Evolutionary conservation across 2,113 vertebrate species (phyloP).

Genomic region (Leucosticte australis): DNA sequence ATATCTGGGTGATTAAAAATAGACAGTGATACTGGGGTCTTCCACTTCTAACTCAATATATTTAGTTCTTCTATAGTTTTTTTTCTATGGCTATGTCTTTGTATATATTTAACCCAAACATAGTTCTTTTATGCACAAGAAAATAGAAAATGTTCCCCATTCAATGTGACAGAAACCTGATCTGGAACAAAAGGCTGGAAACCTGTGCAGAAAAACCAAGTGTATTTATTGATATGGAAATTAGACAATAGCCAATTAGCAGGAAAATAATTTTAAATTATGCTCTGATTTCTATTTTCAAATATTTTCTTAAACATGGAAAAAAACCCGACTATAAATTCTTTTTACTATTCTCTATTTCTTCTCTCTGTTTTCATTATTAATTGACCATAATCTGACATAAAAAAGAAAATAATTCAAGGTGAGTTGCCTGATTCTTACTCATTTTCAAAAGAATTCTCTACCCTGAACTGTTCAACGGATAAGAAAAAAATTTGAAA

Average conservation of each 20-base stretch:
- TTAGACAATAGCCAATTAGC: background rate
- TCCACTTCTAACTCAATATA: background rate
- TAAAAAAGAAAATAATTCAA: background rate
- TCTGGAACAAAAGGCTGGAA: background rate
- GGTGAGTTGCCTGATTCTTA: background rate
- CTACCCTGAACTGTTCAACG: background rate
- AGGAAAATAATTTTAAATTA: background rate
- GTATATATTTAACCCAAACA: background rate
- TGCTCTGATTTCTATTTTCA: background rate
- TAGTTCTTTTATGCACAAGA: background rate
- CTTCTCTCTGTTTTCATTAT: background rate
- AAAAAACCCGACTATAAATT: background rate
- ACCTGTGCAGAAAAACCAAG: background rate
- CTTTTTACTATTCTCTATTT: background rate
- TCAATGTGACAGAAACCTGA: background rate
- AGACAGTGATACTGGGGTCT: background rate
- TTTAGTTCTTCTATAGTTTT: background rate
- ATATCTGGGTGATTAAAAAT: background rate
- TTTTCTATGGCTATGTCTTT: background rate
- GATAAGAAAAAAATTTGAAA: background rate
- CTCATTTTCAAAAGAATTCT: background rate
- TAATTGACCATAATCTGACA: background rate
- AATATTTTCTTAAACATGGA: background rate
- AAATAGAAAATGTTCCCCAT: background rate
- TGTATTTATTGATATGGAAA: background rate